Percentiles rank a stretch among this genome's conserved stretches.
These are phyloP conservation scores for Trochalopteron elliotii DNA, from an alignment of 2,113 vertebrate species.

Conservation along the genomic window DNA sequence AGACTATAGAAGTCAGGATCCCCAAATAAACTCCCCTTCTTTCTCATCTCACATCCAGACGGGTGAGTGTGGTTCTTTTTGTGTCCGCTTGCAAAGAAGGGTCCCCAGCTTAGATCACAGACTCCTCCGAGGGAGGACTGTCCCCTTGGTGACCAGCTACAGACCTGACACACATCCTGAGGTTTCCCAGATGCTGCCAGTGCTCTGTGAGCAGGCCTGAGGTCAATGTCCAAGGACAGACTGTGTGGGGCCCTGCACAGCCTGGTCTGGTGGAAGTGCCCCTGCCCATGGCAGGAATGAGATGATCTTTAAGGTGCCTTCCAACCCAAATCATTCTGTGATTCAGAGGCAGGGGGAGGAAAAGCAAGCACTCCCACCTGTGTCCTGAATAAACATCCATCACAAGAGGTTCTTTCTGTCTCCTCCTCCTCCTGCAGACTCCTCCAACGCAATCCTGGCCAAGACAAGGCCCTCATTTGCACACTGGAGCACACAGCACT, in stretches of 20 bases:
- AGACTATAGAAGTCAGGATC: too few species aligned
- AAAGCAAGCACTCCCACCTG: not conserved
- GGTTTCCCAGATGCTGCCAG: not conserved
- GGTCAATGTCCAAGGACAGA: not conserved
- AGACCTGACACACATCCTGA: fast-evolving
- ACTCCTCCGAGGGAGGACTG: fast-evolving
- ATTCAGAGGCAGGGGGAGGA: not conserved
- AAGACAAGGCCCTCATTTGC: not conserved
- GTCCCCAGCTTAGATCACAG: fast-evolving
- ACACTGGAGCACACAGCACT: not conserved
- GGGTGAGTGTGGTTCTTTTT: too few species aligned
- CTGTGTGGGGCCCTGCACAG: not conserved
- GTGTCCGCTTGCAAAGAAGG: not conserved
- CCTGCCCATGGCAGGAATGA: not conserved
- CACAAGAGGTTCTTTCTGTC: not conserved
- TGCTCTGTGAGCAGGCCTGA: fast-evolving
- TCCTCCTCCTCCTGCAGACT: not conserved
- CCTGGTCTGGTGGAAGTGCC: not conserved
- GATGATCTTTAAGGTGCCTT: not conserved
- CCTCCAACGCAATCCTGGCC: not conserved
- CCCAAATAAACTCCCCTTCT: too few species aligned
- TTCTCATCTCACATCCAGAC: too few species aligned
- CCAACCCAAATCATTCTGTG: not conserved
- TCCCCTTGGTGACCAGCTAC: not conserved
- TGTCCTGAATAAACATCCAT: not conserved